Evolutionary conservation across 1,140 invertebrate genomes (phyloP), one percentile per base, ranked within the genome.

Genomic region (Archegozetes longisetosus): DNA sequence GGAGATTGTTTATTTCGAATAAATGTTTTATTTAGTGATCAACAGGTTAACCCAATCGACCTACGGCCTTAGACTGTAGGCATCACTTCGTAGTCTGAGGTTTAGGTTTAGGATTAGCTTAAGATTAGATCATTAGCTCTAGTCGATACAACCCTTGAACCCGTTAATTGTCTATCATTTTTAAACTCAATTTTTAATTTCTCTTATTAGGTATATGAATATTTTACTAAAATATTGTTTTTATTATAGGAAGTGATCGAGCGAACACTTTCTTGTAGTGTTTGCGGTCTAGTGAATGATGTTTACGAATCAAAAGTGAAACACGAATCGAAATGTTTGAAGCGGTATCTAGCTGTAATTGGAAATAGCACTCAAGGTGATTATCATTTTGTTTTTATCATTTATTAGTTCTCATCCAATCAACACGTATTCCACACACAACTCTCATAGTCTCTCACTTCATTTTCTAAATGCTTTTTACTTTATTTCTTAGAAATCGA

Each of bases 191-290:
- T 20, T 55, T 22, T 55, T 6, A 47, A 14, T 46, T 32, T 46
- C 27, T 32, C 26, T 32, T 55, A 22, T 47, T 13, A 6, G n/a
- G 13, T 46, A 3, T 20, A 17, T 40, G 9, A 29, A 14, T 55
- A 40, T 40, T 17, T 40, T 40, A 9, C 17, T 17, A 40, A 40
- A 40, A 40, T 40, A 6, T 6, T 40, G 32, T 40, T 40, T 40
- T 40, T 40, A 32, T 55, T 32, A 3, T 28, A 58, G 55, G 55
- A 58, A 50, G 17, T 58, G 9, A 50, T 58, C 24, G 22, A 48
- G 3, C 28, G 55, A 24, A 23, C 55, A 0, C 27, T 40, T 17
- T 47, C 55, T 24, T 58, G 55, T 49, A n/a, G n/a, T 49, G 29
- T 58, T 23, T 58, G 55, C 20, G 55, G 55, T 22, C n/a, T 58